Evolutionary conservation across 1,140 invertebrate species (phyloP).

Genomic region (Paralvinella palmiformis): DNA sequence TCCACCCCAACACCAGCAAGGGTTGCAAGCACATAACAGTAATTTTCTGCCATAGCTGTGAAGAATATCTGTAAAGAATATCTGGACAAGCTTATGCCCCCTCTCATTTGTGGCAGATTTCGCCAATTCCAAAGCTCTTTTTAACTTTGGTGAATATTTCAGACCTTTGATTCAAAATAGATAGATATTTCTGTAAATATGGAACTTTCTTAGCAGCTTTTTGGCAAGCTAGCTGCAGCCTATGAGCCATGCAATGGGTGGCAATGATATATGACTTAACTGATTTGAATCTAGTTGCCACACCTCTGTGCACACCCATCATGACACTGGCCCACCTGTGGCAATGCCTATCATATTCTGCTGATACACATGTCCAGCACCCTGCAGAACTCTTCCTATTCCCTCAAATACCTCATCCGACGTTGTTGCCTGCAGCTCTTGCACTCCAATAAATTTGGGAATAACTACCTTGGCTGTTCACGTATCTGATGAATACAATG

Average conservation of each 20-base stretch:
- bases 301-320: slow-evolving; percentile 4
- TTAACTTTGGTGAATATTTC: too few species aligned
- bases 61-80: too few species aligned
- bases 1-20: too few species aligned
- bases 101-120: too few species aligned
- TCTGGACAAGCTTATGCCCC: too few species aligned
- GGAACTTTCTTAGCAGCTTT: slow-evolving; percentile 8
- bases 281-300: not conserved
- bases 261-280: not conserved
- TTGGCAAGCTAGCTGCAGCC: not conserved
- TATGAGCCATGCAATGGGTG: not conserved
- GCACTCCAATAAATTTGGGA: not conserved
- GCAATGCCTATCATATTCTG: slow-evolving; percentile 5
- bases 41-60: too few species aligned
- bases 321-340: slow-evolving; percentile 9
- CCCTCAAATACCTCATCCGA: not conserved
- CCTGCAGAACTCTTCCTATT: not conserved
- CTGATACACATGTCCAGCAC: not conserved
- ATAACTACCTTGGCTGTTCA: slow-evolving; percentile 1
- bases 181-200: slow-evolving; percentile 5
- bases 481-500: not conserved
- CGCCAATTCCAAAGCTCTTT: too few species aligned
- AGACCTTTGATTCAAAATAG: too few species aligned
- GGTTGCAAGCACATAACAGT: too few species aligned
- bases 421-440: not conserved